phyloP scores from a whole-genome alignment of 1,140 invertebrate species.

The Drosophila tropicalis region DNA sequence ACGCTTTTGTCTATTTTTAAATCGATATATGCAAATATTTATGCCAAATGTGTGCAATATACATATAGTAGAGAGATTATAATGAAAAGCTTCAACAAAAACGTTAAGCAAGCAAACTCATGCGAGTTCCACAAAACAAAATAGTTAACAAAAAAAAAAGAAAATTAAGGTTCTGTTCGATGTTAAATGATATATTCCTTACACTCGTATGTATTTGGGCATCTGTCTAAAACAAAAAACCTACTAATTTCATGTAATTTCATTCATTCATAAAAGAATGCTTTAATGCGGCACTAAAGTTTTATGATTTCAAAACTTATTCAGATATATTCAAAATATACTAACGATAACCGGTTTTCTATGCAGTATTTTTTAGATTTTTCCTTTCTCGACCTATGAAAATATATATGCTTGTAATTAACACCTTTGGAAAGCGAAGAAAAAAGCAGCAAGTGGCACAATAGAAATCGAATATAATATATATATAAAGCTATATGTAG shows the following conservation, averaged over 20 bases:
- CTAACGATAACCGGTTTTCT: neutral
- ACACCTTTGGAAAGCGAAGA: neutral
- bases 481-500: too few species aligned
- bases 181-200: too few species aligned
- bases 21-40: neutral
- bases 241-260: neutral
- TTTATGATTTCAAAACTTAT: neutral
- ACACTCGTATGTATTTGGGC: too few species aligned
- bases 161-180: too few species aligned
- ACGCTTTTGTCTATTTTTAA: constrained; percentile 15
- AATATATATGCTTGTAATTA: neutral
- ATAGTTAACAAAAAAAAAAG: too few species aligned
- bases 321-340: constrained; percentile 1
- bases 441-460: neutral
- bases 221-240: too few species aligned
- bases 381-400: neutral
- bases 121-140: too few species aligned
- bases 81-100: too few species aligned
- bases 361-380: constrained; percentile 7
- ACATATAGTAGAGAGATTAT: neutral
- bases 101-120: too few species aligned
- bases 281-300: too few species aligned
- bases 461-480: neutral
- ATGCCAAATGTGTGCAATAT: neutral
- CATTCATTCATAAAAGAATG: neutral